A percentile compares a stretch with the other conserved stretches of the same genome.
Conservation (phyloP, 2,797 vertebrate genomes). For the Chromis chromis region DNA sequence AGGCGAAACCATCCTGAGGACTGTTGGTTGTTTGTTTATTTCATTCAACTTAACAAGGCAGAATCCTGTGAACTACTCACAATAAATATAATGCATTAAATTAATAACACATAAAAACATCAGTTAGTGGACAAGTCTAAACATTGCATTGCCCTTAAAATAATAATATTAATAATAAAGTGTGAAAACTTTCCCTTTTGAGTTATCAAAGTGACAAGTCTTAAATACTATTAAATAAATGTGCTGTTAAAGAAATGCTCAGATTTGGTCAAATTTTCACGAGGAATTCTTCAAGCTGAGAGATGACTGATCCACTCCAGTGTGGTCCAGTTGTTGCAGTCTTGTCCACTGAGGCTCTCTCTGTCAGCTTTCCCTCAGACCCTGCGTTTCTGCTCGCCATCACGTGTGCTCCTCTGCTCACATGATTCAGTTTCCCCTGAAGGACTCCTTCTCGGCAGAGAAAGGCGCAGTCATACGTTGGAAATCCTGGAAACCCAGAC, state of each 20-base stretch:
- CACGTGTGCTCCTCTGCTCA: constrained; percentile 70
- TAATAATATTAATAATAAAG: constrained; percentile 38
- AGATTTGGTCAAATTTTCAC: constrained; percentile 57
- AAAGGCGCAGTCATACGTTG: constrained; percentile 63
- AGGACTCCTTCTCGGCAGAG: constrained; percentile 67
- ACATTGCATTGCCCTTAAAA: constrained; percentile 63
- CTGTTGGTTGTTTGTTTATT: constrained; percentile 61
- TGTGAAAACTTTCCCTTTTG: constrained; percentile 75
- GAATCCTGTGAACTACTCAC: constrained; percentile 66
- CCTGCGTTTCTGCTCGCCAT: constrained; percentile 40
- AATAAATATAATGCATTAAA: constrained; percentile 85
- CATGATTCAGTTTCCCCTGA: constrained; percentile 79
- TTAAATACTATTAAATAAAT: constrained; percentile 75
- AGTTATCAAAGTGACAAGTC: constrained; percentile 73
- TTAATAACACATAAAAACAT: constrained; percentile 72
- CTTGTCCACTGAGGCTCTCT: constrained; percentile 39
- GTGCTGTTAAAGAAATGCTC: constrained; percentile 55
- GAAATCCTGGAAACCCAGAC: constrained; percentile 71
- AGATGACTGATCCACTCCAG: constrained; percentile 45
- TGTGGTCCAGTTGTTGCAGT: constrained; percentile 49
- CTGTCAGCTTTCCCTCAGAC: constrained; percentile 30
- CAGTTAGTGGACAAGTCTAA: constrained; percentile 61
- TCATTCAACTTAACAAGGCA: constrained; percentile 62
- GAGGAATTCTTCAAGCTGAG: constrained; percentile 42
- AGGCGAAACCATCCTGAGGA: constrained; percentile 25